A percentile compares a stretch with the other conserved stretches of the same genome.
These are phyloP conservation scores for Regulus satrapa DNA, from an alignment of 2,113 vertebrate species.

Conservation along the genomic window DNA sequence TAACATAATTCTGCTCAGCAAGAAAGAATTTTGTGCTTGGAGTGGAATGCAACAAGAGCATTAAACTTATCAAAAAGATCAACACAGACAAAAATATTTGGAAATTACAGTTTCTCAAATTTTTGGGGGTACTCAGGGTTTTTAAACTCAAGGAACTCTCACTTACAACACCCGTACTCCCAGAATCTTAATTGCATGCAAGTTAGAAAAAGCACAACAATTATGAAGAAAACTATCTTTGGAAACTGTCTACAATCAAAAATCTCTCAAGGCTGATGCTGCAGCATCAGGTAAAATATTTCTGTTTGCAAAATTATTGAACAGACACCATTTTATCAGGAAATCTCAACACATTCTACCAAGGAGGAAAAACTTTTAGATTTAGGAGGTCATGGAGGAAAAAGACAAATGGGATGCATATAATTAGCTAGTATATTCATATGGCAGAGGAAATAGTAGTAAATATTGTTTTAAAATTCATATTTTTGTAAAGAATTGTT, in stretches of 20 bases:
- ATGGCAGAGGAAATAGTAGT: neutral
- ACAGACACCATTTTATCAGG: neutral
- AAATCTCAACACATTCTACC: neutral
- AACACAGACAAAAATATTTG: neutral
- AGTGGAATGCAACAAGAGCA: neutral
- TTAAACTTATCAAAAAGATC: neutral
- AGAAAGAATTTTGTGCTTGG: neutral
- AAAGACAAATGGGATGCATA: neutral
- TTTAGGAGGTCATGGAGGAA: neutral
- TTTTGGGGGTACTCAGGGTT: neutral
- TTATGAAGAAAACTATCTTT: neutral
- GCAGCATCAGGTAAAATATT: neutral
- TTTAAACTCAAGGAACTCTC: neutral
- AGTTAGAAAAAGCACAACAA: neutral
- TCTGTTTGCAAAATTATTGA: neutral
- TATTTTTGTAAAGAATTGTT: neutral
- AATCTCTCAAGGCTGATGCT: neutral
- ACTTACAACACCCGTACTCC: rapidly evolving
- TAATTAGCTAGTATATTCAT: neutral
- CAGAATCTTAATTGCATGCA: neutral
- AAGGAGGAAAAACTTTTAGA: neutral
- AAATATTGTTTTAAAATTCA: neutral
- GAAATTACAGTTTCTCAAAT: neutral
- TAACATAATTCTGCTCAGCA: neutral
- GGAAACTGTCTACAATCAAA: neutral